Evolutionary conservation across 1,140 invertebrate species (phyloP), one percentile per base, ranked within the genome.

Genomic region (Drosophila baimaii): DNA sequence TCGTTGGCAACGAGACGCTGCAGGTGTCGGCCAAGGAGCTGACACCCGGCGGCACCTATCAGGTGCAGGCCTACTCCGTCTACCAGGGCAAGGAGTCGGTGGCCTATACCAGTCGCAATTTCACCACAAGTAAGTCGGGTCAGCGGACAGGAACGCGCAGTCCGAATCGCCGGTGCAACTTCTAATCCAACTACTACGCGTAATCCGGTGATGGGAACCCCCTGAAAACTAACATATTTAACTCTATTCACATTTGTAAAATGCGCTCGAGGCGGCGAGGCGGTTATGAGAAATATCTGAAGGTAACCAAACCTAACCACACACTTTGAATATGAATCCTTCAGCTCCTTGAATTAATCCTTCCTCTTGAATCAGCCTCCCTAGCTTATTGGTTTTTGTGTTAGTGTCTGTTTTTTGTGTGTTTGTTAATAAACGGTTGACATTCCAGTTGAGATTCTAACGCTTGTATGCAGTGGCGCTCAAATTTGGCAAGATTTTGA

Each of bases 51-150:
- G 97, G 96, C n/a, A 58, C 57, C 12, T 98, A 98, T 91, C 97
- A 98, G 92, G 94, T 98, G 52, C 96, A 98, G 92, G 95, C 98
- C 19, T 97, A 96, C 91, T 97, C 97, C 35, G 95, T 98, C 27
- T 96, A 97, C 88, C 96, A 98, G 91, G 95, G 95, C 74, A 98
- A 98, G 93, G 97, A 98, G 92, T 97, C 96, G 85, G 95, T 96
- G 41, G 96, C 96, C 9, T 98, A 98, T 82, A 96, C 97, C 44
- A 97, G 96, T 65, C 94, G 95, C 56, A 98, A 98, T 93, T 98
- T 98, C 90, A 98, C 97, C 43, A 98, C 97, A 78, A 97, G 97
- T 98, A 93, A 95, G 95, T 94, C 73, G 43, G 61, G 65, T 6
- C 61, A 69, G 35, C 70, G 83, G 64, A 44, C 52, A 9, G 69